Base-by-base conservation (phyloP, 2,113 vertebrate species). In the Python bivittatus region DNA sequence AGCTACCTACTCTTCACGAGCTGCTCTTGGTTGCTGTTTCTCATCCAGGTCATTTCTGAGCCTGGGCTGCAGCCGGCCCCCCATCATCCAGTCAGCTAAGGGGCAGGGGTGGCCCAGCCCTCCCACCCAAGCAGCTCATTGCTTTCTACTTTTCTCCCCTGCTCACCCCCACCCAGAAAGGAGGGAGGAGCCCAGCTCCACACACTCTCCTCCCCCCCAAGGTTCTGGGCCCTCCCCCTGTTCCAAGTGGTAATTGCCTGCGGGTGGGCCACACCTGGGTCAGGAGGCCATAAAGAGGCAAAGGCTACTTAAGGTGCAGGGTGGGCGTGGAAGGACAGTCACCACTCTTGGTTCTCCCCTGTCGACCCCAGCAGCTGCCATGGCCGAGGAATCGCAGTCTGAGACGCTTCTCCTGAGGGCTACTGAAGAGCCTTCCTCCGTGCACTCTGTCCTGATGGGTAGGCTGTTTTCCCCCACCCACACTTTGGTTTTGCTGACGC, bases 401-500 rank as follows among this genome's bases (percentile, higher is more conserved):
- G 6, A 33, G 44, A 9, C 7, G 89, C 25, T 33, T 52, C 72
- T 92, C 0, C 72, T 94, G 17, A 2, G 1, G 1, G 54, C 84
- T 6, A 3, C 84, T 0, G 90, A 88, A 29, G 90, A 90, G 22
- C 29, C 52, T n/a, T 72, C 85, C 53, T 89, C 83, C 27, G 6
- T 15, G 0, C 92, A 83, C 52, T 60, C 86, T 5, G 17, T 48
- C 6, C 44, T 90, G 20, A 84, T 72, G 58, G 60, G 93, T 95
- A 84, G 88, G 94, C 85, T 2, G 0, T 15, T 38, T 15, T 72
- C 3, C 0, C 15, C 7, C 61, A 25, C 17, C 17, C 8, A 27
- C 2, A 1, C n/a, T 22, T 54, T 29, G 2, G 1, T 6, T 4
- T 25, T 12, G 25, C 4, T 3, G 13, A 6, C 0, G 4, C 79